These are phyloP conservation scores for Protaetia brevitarsis DNA, from an alignment of 1,140 invertebrate genomes.

Conservation along the genomic window DNA sequence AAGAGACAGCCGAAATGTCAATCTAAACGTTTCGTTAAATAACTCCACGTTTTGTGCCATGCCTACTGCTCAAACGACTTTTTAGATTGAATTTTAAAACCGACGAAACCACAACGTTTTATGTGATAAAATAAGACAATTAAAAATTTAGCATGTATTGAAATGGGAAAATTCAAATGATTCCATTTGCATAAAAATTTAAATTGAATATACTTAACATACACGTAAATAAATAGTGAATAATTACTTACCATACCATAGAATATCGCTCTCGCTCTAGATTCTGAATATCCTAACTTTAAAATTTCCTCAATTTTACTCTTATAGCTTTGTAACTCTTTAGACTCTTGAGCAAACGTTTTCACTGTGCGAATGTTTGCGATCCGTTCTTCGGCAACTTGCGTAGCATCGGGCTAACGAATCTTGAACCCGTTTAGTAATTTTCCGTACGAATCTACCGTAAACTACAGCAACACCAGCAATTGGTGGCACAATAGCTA, in stretches of 20 bases:
- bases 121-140: no score
- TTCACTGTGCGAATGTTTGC: slow-evolving; percentile 93
- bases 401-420: slow-evolving; percentile 77
- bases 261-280: slow-evolving; percentile 82
- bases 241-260: slow-evolving; percentile 76
- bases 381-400: slow-evolving; percentile 89
- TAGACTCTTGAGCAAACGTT: slow-evolving; percentile 82
- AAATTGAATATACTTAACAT: no score
- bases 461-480: slow-evolving; percentile 82
- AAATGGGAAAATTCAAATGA: no score
- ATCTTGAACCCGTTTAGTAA: slow-evolving; percentile 81
- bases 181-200: no score
- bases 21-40: no score
- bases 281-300: slow-evolving; percentile 80
- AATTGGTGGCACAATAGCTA: slow-evolving; percentile 85
- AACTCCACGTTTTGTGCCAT: no score
- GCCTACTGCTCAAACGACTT: no score
- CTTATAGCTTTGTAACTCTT: slow-evolving; percentile 71
- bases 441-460: slow-evolving; percentile 81
- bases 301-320: slow-evolving; percentile 72
- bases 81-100: no score
- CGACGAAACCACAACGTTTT: no score
- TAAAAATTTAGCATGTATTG: no score
- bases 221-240: no score
- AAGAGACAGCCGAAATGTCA: no score